Base-by-base conservation (phyloP, 2,888 invertebrate genomes). In the Acanthopleura granulata region DNA sequence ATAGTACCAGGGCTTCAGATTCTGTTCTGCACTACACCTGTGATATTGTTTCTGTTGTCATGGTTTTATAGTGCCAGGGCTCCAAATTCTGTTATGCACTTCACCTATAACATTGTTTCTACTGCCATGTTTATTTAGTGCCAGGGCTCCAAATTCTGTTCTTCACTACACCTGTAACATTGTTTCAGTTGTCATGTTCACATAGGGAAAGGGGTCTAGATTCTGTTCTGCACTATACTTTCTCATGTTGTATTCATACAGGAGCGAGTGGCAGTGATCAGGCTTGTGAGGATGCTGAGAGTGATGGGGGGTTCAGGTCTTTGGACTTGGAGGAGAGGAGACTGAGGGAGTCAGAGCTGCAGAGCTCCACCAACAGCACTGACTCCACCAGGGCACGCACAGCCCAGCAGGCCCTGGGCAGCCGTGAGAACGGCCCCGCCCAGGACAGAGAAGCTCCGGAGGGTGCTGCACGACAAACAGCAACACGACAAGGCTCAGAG, bases 311-410 rank as follows among this genome's bases (percentile, higher is more conserved):
- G 3, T 66, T 66, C 29, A 16, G 27, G 66, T 9, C 6, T 16
- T 66, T 9, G 66, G 16, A 66, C 16, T 3, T 9, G 25, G 66
- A 66, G 25, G 66, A 22, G 66, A 66, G 27, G 66, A 27, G 22
- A 4, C 6, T 12, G 3, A n/a, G 22, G 22, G 6, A 12, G 57
- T 57, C 57, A 6, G 57, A 57, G 57, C 22, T 18, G 57, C 57
- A 57, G 57, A 57, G 57, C 16, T 66, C 66, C 29, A 27, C 51
- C 16, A 29, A 49, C 30, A 78, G 78, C 29, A 72, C 74, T 14
- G 79, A 79, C 25, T 76, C 79, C 3, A 75, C 75, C 51, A 57
- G 57, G 25, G 79, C 79, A 18, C 78, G 78, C 30, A 62, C 27
- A n/a, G 79, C 79, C 15, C 72, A 74, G 50, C 72, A 74, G 62